Percentiles rank a stretch among this genome's conserved stretches.
Conservation (phyloP, 2,888 invertebrate species). For the Chironomus riparius region DNA sequence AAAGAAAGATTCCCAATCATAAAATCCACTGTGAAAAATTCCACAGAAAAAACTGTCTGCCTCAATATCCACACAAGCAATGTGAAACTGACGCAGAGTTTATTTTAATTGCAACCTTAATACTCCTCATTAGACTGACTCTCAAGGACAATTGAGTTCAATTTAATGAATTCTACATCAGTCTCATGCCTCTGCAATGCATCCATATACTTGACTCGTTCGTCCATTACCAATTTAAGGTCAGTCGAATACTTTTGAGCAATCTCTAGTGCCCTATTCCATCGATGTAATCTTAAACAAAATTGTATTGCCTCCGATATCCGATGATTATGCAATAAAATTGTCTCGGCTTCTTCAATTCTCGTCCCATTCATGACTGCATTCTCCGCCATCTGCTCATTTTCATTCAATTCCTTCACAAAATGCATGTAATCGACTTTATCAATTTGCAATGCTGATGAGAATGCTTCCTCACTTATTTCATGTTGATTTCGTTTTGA, state of each 20-base stretch:
- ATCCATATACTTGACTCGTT: slow-evolving; percentile 37
- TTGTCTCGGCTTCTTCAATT: slow-evolving; percentile 40
- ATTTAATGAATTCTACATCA: slow-evolving; percentile 28
- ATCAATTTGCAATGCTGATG: slow-evolving; percentile 76
- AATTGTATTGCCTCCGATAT: slow-evolving; percentile 36
- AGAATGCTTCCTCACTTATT: slow-evolving; percentile 91
- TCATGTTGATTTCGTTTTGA: slow-evolving; percentile 76
- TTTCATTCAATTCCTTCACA: slow-evolving; percentile 49
- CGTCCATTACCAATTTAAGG: slow-evolving; percentile 34
- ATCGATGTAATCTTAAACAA: slow-evolving; percentile 41
- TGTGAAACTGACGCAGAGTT: too few relatives aligned
- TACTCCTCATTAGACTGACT: not conserved
- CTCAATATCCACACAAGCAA: too few relatives aligned
- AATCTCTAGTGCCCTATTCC: slow-evolving; percentile 39
- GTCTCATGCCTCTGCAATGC: slow-evolving; percentile 37
- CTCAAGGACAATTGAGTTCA: slow-evolving; percentile 32
- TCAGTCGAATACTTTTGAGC: slow-evolving; percentile 37
- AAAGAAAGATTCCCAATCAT: too few relatives aligned
- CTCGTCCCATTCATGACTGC: slow-evolving; percentile 39
- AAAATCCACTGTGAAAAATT: too few relatives aligned
- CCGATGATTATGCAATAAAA: slow-evolving; percentile 40
- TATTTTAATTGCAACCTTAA: not conserved
- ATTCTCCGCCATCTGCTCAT: slow-evolving; percentile 43
- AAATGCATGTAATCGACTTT: slow-evolving; percentile 80
- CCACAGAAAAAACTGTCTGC: too few relatives aligned